Evolutionary conservation across 2,113 vertebrate species (phyloP).

Genomic region (Perccottus glenii): DNA sequence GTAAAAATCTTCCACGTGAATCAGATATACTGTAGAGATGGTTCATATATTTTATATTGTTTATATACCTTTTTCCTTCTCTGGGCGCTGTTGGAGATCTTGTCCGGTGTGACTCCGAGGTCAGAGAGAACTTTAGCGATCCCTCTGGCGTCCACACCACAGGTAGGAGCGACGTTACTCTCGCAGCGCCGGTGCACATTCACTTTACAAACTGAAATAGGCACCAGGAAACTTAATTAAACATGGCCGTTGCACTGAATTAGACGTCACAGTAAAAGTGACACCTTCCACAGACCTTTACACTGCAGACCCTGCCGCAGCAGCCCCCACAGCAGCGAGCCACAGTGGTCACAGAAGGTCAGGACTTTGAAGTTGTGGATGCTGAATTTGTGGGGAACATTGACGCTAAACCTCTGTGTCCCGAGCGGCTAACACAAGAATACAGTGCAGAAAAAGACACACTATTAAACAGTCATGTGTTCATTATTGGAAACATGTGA

Average conservation of each 20-base stretch:
- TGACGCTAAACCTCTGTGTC: constrained; percentile 95
- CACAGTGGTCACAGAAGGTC: constrained; percentile 97
- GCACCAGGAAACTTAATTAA: no score
- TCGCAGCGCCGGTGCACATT: constrained; percentile 97
- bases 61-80: constrained; percentile 89
- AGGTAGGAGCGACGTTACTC: constrained; percentile 96
- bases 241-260: no score
- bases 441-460: constrained; percentile 47
- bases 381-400: constrained; percentile 96
- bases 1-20: no score
- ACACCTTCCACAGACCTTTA: constrained; percentile 81
- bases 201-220: constrained; percentile 91
- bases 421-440: constrained; percentile 80
- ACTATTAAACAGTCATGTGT: no score
- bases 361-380: constrained; percentile 98
- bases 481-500: no score
- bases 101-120: constrained; percentile 96
- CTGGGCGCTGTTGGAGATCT: constrained; percentile 91
- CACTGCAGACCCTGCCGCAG: constrained; percentile 95
- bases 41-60: no score
- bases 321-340: constrained; percentile 94
- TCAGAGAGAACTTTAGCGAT: constrained; percentile 96
- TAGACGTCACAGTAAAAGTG: not conserved
- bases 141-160: constrained; percentile 92
- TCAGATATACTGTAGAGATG: no score